Evolutionary conservation across 2,888 invertebrate genomes (phyloP).

Genomic region (Scaptomyza polygonia): DNA sequence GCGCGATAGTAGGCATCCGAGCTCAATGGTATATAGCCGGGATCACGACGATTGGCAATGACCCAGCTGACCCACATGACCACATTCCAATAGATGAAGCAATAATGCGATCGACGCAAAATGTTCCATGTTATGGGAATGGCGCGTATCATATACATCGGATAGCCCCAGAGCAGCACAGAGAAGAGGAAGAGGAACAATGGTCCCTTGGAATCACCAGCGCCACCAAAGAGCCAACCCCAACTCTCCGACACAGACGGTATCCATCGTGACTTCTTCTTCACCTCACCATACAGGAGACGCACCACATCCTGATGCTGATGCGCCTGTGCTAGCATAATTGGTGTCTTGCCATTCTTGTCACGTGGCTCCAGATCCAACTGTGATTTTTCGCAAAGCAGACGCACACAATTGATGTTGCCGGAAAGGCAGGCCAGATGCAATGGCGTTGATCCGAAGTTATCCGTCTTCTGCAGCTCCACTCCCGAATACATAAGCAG

Average conservation of each 20-base stretch:
- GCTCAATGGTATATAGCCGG: slow-evolving; percentile 94
- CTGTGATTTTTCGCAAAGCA: slow-evolving; percentile 95
- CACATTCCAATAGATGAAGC: slow-evolving; percentile 95
- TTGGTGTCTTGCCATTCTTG: slow-evolving; percentile 96
- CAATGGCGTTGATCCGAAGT: slow-evolving; percentile 95
- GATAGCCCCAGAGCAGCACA: slow-evolving; percentile 95
- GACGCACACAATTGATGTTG: slow-evolving; percentile 92
- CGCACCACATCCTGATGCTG: slow-evolving; percentile 93
- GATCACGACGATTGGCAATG: slow-evolving; percentile 94
- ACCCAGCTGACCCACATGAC: slow-evolving; percentile 97
- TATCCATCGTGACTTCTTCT: slow-evolving; percentile 93
- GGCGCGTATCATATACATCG: slow-evolving; percentile 95
- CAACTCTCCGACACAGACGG: slow-evolving; percentile 94
- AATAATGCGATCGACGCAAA: slow-evolving; percentile 93
- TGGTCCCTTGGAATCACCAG: slow-evolving; percentile 95
- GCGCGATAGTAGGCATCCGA: slow-evolving; percentile 95
- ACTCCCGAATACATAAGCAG: slow-evolving; percentile 96
- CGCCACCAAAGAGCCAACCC: slow-evolving; percentile 95
- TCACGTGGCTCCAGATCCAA: slow-evolving; percentile 94
- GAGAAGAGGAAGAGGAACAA: slow-evolving; percentile 93
- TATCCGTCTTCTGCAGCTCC: slow-evolving; percentile 94
- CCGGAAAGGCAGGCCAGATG: slow-evolving; percentile 96
- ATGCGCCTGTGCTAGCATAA: slow-evolving; percentile 95
- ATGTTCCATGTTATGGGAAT: slow-evolving; percentile 96
- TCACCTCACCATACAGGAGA: slow-evolving; percentile 91